phyloP scores from a whole-genome alignment of 2,113 vertebrate genomes.

The Sus scrofa region DNA sequence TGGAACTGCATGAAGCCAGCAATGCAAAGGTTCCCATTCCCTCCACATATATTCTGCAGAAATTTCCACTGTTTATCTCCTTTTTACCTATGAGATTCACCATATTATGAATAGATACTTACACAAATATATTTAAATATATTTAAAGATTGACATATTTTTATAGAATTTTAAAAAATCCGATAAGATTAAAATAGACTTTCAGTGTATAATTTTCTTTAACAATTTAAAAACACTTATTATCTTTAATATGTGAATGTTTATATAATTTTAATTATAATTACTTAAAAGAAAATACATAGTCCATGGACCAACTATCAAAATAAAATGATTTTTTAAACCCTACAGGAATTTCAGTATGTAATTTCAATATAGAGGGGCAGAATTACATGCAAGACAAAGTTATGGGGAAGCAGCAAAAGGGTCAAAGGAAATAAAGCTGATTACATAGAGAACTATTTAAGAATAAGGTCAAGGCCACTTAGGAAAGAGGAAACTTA shows the following conservation, averaged over 20 bases:
- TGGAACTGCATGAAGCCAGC: not conserved
- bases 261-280: not conserved
- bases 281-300: not conserved
- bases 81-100: not conserved
- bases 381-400: no score
- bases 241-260: not conserved
- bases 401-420: no score
- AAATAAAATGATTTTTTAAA: constrained; percentile 4
- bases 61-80: not conserved
- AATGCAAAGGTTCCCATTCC: not conserved
- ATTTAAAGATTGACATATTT: not conserved
- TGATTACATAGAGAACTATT: no score
- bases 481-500: no score
- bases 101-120: not conserved
- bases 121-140: not conserved
- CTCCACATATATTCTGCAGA: not conserved
- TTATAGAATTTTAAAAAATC: not conserved
- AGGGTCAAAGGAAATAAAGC: no score
- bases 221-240: not conserved
- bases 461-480: no score
- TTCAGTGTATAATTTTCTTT: not conserved
- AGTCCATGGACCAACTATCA: not conserved
- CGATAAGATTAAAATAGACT: not conserved
- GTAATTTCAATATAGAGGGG: no score
- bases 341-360: not conserved